Evolutionary conservation across 2,797 vertebrate genomes (phyloP), one percentile per base, ranked within the genome.

Genomic region (Psittacula derbiana): DNA sequence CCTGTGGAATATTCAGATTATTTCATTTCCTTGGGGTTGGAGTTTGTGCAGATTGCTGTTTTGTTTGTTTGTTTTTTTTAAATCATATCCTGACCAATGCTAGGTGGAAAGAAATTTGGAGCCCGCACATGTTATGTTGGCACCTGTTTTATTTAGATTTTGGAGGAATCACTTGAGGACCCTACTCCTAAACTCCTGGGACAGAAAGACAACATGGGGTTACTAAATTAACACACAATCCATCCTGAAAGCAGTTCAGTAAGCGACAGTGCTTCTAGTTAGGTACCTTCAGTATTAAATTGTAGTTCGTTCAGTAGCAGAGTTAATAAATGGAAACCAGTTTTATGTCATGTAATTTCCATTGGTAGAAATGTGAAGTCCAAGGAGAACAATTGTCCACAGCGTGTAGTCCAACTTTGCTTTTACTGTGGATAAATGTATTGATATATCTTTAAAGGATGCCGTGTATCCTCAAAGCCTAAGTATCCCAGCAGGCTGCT

Each of bases 281-380:
- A 33, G 40, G 40, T 47, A 71, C 65, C 46, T 87, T 88, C 44
- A 55, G 1, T 13, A 18, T 88, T 84, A 89, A 84, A 50, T 28
- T 38, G 43, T 49, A 52, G 55, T 67, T 83, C 43, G 38, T 61
- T 58, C 49, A 67, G 43, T 19, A 79, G 28, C 41, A 84, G 53
- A 79, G 52, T 70, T 73, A 84, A 41, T 55, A 86, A 82, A 81
- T 57, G 57, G 67, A 90, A 95, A 93, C 12, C 25, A 17, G 12
- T 80, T 81, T 86, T 87, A 60, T 71, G 44, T 57, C 27, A 25
- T 80, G 47, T 62, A 49, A 92, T 96, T 96, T 95, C 20, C 71
- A 86, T 31, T 93, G 47, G 44, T 85, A 67, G 27, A 78, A 95
- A 92, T 58, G 23, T 55, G 31, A 94, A 94, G 44, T 83, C 86